phyloP scores from a whole-genome alignment of 2,797 vertebrate genomes.

The Allobates femoralis region DNA sequence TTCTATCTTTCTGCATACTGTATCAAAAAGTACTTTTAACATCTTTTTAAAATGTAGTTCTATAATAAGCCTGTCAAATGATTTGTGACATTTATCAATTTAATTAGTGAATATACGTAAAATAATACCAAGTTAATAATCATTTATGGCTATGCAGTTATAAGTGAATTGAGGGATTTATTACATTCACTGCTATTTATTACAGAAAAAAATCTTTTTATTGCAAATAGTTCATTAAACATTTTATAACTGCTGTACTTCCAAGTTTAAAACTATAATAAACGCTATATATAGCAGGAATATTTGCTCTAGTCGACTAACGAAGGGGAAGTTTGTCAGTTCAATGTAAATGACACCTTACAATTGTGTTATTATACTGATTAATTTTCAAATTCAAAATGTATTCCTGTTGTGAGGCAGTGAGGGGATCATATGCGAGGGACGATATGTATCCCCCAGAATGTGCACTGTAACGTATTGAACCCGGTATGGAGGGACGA shows the following conservation, averaged over 20 bases:
- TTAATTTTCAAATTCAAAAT: background rate
- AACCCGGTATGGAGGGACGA: too few relatives aligned
- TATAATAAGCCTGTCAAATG: conserved; percentile 26
- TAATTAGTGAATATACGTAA: conserved; percentile 27
- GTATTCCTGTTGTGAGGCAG: too few relatives aligned
- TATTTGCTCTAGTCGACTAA: background rate
- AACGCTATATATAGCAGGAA: background rate
- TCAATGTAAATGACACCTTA: background rate
- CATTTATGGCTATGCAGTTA: conserved; percentile 26
- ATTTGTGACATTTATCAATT: conserved; percentile 34
- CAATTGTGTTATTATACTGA: background rate
- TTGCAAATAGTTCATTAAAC: conserved; percentile 15
- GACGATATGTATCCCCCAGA: too few relatives aligned
- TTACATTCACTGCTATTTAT: conserved; percentile 5
- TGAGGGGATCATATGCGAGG: too few relatives aligned
- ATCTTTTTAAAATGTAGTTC: conserved; percentile 24
- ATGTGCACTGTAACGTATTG: too few relatives aligned
- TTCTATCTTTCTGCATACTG: background rate
- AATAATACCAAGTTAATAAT: conserved; percentile 39
- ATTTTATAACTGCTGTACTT: conserved; percentile 10
- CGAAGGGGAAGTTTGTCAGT: background rate
- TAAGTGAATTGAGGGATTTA: conserved; percentile 17
- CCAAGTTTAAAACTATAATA: background rate
- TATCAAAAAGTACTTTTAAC: conserved; percentile 20
- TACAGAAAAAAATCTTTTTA: conserved; percentile 15